Conservation (phyloP, 2,888 invertebrate species). For the Apotomis capreana region DNA sequence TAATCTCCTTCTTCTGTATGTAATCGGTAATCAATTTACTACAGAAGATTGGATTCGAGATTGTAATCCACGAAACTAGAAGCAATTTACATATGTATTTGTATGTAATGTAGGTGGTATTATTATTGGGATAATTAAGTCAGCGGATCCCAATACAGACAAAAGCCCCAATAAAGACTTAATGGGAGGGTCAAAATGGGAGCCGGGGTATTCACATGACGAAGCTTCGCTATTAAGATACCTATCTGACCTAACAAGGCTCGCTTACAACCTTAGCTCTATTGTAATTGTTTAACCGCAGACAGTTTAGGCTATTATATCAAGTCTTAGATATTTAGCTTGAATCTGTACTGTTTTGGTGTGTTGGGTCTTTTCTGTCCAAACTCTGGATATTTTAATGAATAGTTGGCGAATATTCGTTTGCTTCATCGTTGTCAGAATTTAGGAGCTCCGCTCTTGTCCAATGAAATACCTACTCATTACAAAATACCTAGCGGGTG, state of each 20-base stretch:
- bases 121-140: slow-evolving; percentile 12
- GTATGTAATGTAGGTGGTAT: background rate
- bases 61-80: background rate
- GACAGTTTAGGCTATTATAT: slow-evolving; percentile 10
- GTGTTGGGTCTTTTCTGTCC: too few relatives aligned
- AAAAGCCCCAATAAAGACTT: slow-evolving; percentile 27
- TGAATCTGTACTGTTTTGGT: background rate
- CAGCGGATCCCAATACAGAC: slow-evolving; percentile 20
- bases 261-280: slow-evolving; percentile 18
- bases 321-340: background rate
- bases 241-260: slow-evolving; percentile 28
- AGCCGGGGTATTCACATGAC: slow-evolving; percentile 25
- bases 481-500: too few relatives aligned
- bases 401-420: too few relatives aligned
- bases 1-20: background rate
- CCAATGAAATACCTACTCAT: too few relatives aligned
- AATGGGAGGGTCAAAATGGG: slow-evolving; percentile 36
- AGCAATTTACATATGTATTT: background rate
- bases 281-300: slow-evolving; percentile 23
- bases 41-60: background rate
- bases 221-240: slow-evolving; percentile 31
- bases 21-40: background rate
- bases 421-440: too few relatives aligned
- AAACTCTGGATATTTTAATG: too few relatives aligned
- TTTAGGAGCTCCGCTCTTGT: too few relatives aligned